phyloP scores from a whole-genome alignment of 2,113 vertebrate species.

The Electrona antarctica region DNA sequence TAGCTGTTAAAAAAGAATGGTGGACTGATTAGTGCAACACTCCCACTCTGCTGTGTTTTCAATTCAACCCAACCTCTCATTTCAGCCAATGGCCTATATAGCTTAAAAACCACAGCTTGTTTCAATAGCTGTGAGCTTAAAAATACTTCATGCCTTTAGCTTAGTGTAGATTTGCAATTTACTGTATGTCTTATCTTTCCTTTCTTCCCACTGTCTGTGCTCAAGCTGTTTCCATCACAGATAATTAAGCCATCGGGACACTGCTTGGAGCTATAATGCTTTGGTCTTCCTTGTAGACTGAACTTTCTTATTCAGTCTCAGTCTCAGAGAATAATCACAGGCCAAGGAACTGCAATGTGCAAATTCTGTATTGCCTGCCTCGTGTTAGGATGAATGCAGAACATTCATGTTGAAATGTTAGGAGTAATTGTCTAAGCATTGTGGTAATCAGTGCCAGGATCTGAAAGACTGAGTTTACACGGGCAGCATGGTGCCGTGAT shows the following conservation, averaged over 20 bases:
- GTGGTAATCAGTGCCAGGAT: slow-evolving; percentile 8
- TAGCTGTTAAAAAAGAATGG: background rate
- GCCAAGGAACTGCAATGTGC: background rate
- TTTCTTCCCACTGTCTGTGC: background rate
- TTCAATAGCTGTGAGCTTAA: background rate
- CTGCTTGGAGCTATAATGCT: slow-evolving; percentile 18
- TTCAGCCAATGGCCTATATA: slow-evolving; percentile 27
- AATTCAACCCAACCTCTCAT: background rate
- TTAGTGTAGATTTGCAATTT: background rate
- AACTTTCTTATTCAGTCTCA: background rate
- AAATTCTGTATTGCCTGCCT: slow-evolving; percentile 6
- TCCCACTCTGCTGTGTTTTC: background rate
- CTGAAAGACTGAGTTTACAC: too few relatives aligned
- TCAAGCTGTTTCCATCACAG: slow-evolving; percentile 11
- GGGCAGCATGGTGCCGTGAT: too few relatives aligned
- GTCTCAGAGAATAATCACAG: slow-evolving; percentile 6
- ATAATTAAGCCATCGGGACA: slow-evolving; percentile 64
- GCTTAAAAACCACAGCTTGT: slow-evolving; percentile 5
- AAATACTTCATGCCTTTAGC: slow-evolving; percentile 1
- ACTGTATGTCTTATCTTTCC: slow-evolving; percentile 1
- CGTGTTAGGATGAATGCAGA: slow-evolving; percentile 6
- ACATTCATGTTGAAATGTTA: background rate
- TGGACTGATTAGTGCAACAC: background rate
- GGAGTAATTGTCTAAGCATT: slow-evolving; percentile 8
- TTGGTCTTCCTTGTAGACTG: background rate